A percentile compares a stretch with the other conserved stretches of the same genome.
Evolutionary conservation across 1,140 invertebrate species (phyloP).

Genomic region (Scylla paramamosain): DNA sequence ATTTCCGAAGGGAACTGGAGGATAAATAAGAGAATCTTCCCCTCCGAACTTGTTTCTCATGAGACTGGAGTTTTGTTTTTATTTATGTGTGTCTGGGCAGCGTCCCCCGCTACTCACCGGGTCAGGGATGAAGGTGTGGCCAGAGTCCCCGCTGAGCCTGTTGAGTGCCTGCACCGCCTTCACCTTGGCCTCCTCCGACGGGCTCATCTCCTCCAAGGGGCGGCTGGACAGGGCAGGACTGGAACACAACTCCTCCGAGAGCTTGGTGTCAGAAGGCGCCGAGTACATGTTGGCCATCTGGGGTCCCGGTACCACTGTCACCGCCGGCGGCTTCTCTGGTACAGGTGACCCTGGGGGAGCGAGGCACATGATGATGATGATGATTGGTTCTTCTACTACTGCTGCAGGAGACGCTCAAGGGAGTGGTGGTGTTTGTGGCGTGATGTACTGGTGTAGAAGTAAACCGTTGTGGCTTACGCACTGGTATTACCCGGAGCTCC

Average conservation of each 20-base stretch:
- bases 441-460: too few species aligned
- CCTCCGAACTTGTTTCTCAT: too few species aligned
- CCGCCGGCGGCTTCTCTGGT: conserved; percentile 47
- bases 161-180: conserved; percentile 44
- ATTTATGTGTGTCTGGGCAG: neutral
- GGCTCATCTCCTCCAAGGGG: conserved; percentile 38
- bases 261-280: conserved; percentile 48
- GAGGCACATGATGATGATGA: neutral
- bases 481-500: too few species aligned
- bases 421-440: neutral
- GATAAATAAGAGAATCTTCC: too few species aligned
- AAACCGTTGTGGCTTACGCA: too few species aligned
- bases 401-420: neutral
- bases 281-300: conserved; percentile 59
- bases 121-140: conserved; percentile 63
- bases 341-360: conserved; percentile 41
- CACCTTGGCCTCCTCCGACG: conserved; percentile 46
- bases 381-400: neutral
- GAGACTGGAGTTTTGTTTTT: too few species aligned
- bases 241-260: conserved; percentile 19
- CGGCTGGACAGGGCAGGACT: conserved; percentile 47
- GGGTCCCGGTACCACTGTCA: conserved; percentile 49
- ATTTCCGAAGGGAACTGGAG: too few species aligned
- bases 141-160: conserved; percentile 52
- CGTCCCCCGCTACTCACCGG: conserved; percentile 36